Percentiles rank a stretch among this genome's conserved stretches.
Conservation (phyloP, 2,888 invertebrate genomes). For the Sarcophaga variegata region DNA sequence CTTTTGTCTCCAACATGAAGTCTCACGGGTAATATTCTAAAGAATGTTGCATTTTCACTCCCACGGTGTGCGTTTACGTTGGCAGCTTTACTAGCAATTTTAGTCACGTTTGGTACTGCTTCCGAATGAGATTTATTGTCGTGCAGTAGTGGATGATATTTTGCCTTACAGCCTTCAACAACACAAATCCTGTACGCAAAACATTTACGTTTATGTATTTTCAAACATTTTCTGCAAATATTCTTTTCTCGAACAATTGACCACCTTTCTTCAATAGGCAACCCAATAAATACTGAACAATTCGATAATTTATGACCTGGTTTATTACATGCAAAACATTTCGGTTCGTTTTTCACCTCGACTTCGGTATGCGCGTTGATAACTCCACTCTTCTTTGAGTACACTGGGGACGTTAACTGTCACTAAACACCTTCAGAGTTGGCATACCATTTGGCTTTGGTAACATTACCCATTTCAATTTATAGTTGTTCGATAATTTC, state of each 20-base stretch:
- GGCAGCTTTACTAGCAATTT: neutral
- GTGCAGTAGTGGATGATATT: conserved; percentile 47
- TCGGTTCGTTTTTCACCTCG: too few species aligned
- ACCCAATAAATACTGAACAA: neutral
- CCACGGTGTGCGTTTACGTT: conserved; percentile 39
- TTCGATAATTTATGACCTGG: conserved; percentile 1
- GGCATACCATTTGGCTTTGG: conserved; percentile 19
- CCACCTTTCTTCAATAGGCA: conserved; percentile 9
- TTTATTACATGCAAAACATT: conserved; percentile 28
- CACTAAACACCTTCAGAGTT: conserved; percentile 24
- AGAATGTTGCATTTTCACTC: conserved; percentile 6
- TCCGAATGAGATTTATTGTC: neutral
- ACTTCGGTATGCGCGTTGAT: too few species aligned
- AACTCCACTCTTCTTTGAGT: too few species aligned
- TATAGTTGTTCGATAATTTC: conserved; percentile 37
- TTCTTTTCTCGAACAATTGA: neutral
- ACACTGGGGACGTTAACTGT: conserved; percentile 5
- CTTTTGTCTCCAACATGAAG: conserved; percentile 10
- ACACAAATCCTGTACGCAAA: conserved; percentile 16
- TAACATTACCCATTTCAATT: conserved; percentile 49
- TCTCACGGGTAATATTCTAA: conserved; percentile 35
- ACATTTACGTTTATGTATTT: conserved; percentile 35
- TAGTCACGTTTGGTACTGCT: neutral
- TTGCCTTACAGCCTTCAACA: conserved; percentile 39
- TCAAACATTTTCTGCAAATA: conserved; percentile 31